A percentile compares a stretch with the other conserved stretches of the same genome.
These are phyloP conservation scores for Papilio helenus DNA, from an alignment of 1,140 invertebrate species.

Conservation along the genomic window DNA sequence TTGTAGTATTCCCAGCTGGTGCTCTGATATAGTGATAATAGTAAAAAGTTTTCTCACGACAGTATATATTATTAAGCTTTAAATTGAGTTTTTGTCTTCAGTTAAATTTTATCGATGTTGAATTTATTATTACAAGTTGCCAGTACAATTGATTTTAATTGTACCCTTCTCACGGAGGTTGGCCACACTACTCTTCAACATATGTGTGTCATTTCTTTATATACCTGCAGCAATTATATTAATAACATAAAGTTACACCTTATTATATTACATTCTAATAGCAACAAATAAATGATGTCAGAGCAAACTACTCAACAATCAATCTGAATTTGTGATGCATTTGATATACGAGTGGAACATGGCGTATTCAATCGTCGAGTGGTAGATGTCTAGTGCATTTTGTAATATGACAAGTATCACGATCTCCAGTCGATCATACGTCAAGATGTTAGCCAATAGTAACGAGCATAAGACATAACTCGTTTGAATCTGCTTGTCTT, in stretches of 20 bases:
- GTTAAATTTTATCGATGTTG: neutral
- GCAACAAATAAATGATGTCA: constrained; percentile 1
- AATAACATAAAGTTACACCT: no score
- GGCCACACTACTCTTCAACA: no score
- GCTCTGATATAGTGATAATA: neutral
- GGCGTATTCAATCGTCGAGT: constrained; percentile 7
- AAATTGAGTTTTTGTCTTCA: neutral
- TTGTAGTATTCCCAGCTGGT: neutral
- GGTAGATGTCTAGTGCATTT: neutral
- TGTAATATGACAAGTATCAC: constrained; percentile 28
- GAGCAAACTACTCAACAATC: constrained; percentile 13
- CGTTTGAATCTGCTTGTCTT: constrained; percentile 40
- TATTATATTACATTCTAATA: constrained; percentile 4
- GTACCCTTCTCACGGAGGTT: no score
- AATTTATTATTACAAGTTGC: neutral
- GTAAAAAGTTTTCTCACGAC: constrained; percentile 37
- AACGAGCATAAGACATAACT: constrained; percentile 42
- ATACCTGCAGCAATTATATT: neutral
- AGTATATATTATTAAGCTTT: constrained; percentile 6
- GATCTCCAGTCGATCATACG: constrained; percentile 40
- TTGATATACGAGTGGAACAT: constrained; percentile 24
- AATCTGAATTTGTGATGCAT: constrained; percentile 24
- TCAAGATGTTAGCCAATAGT: constrained; percentile 44
- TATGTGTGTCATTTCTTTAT: no score
- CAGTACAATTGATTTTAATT: no score